Evolutionary conservation across 2,113 vertebrate species (phyloP).

Genomic region (Dipodomys merriami): DNA sequence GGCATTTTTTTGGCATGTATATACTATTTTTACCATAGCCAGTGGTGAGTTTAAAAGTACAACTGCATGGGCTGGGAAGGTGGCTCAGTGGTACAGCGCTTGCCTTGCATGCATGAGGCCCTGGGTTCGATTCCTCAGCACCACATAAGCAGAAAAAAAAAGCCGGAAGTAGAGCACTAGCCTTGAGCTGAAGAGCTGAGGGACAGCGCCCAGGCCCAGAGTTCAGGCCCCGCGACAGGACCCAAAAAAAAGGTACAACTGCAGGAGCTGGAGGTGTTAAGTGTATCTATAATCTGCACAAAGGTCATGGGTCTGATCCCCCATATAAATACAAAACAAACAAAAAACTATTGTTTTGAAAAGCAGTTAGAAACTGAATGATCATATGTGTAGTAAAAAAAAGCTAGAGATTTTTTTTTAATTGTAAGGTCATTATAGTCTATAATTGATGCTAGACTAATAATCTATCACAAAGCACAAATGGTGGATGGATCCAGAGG

Average conservation of each 20-base stretch:
- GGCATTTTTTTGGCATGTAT: background rate
- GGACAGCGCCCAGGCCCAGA: too few species aligned
- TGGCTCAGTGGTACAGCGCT: too few species aligned
- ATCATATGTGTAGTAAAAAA: background rate
- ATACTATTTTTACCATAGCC: background rate
- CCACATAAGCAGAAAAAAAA: too few species aligned
- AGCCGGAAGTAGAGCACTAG: too few species aligned
- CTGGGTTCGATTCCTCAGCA: too few species aligned
- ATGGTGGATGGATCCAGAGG: too few species aligned
- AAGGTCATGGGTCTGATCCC: background rate
- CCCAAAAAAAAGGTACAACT: constrained; percentile 4
- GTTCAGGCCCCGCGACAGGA: too few species aligned
- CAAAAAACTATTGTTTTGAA: background rate
- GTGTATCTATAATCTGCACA: background rate
- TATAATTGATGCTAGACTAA: background rate
- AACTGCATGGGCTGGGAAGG: too few species aligned
- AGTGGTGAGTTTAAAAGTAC: background rate
- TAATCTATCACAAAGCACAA: background rate
- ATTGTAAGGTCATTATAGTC: background rate
- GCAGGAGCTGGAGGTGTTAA: background rate
- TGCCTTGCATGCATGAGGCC: too few species aligned
- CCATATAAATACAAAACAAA: background rate
- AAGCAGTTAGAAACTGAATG: background rate
- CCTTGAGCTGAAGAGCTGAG: too few species aligned
- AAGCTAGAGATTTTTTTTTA: constrained; percentile 14